Evolutionary conservation across 30 jellyfish, hydroid and myxozoan species (phyloP), one percentile per base, ranked within the genome.

Genomic region (Aurelia sp.): DNA sequence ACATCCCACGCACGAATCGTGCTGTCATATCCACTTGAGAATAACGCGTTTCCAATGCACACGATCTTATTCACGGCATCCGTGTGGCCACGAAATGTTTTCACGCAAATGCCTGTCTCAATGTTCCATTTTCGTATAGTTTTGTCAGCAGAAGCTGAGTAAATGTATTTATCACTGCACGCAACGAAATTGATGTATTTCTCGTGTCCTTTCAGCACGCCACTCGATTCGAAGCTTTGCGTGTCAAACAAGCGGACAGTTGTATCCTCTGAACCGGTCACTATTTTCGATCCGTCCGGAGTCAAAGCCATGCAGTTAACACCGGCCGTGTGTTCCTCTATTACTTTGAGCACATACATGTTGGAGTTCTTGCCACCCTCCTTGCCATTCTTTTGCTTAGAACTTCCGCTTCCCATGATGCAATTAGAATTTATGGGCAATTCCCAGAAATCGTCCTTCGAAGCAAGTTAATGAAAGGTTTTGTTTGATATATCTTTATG

Each of bases 101-200:
- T 94, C 72, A 93, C 86, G 82, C 99, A 94, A 93, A 89, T 71
- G 38, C 99, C 99, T 21, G 97, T 94, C 3, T 84, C 99, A 1
- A 89, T 76, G 66, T 95, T 96, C 99, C 99, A 94, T 83, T 94
- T 89, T 2, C 91, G 86, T 15, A 94, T 94, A 12, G 82, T 30
- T 24, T 85, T 84, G 65, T 94, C 99, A 5, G 99, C 99, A 16
- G 97, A 83, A 15, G 99, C 99, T 11, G 99, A 90, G 70, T 81
- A 94, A 17, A 85, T 79, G 81, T 88, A 89, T 30, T 72, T 82
- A 44, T 94, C 97, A 53, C 84, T 88, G 84, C 95, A 76, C 21
- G 80, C 97, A 33, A 94, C 84, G 41, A n/a, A 61, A 86, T 89
- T 94, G 20, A 94, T 94, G 75, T 94, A 94, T 58, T 63, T 53